A percentile compares a stretch with the other conserved stretches of the same genome.
phyloP scores from a whole-genome alignment of 2,113 vertebrate genomes.

The Centropus bengalensis region DNA sequence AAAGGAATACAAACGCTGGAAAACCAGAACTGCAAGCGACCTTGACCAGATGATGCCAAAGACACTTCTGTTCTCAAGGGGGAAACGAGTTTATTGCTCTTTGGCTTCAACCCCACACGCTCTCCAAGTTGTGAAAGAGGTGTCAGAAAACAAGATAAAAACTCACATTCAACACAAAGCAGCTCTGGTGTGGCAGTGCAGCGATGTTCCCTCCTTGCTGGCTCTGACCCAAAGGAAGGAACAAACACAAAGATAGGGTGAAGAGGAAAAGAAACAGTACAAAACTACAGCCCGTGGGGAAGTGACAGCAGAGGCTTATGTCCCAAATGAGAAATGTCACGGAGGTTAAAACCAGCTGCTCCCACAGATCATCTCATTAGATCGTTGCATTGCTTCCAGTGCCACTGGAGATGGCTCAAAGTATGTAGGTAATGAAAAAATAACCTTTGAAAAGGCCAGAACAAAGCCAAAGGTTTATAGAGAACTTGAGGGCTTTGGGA shows the following conservation, averaged over 20 bases:
- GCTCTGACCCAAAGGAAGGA: not conserved
- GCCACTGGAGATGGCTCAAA: not conserved
- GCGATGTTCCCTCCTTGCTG: not conserved
- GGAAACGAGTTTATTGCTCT: not conserved
- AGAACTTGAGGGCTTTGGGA: not conserved
- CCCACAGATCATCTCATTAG: constrained; percentile 66
- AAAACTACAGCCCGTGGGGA: not conserved
- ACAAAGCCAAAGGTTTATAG: not conserved
- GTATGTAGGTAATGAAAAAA: not conserved
- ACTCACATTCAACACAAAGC: not conserved
- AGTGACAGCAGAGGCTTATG: constrained; percentile 10
- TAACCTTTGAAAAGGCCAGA: not conserved
- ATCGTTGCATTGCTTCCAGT: constrained; percentile 42
- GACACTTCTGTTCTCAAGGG: not conserved
- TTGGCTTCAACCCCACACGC: not conserved
- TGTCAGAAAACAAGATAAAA: not conserved
- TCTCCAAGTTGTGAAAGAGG: not conserved
- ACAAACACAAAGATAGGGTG: not conserved
- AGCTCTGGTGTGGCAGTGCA: not conserved
- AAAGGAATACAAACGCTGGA: not conserved
- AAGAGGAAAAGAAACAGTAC: not conserved
- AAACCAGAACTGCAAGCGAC: not conserved
- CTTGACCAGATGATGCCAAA: not conserved
- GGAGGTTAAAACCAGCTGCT: constrained; percentile 70
- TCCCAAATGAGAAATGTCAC: constrained; percentile 38